A percentile compares a stretch with the other conserved stretches of the same genome.
phyloP scores from a whole-genome alignment of 2,113 vertebrate species.

The Hypocryptadius cinnamomeus region DNA sequence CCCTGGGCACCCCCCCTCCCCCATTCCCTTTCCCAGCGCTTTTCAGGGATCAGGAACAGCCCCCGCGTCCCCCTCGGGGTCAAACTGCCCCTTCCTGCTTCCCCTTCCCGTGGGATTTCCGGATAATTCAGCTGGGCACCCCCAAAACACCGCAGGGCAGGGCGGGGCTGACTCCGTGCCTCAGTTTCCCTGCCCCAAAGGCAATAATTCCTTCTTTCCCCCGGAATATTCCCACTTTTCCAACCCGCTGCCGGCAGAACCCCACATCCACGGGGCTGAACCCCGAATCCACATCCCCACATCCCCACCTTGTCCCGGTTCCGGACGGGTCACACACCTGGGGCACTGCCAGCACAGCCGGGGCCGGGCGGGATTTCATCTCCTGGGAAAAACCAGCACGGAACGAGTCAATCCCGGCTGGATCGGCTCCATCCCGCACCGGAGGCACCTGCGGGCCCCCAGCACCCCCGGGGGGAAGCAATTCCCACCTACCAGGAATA shows the following conservation, averaged over 20 bases:
- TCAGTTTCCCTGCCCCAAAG: not conserved
- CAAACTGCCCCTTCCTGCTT: not conserved
- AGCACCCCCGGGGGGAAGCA: accelerated
- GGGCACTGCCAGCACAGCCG: not conserved
- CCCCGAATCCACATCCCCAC: not conserved
- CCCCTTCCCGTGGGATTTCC: accelerated
- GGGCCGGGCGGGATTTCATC: not conserved
- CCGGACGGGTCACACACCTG: accelerated
- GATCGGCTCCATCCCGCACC: not conserved
- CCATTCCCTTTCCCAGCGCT: accelerated
- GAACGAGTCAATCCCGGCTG: not conserved
- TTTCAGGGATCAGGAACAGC: not conserved
- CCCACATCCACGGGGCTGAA: not conserved
- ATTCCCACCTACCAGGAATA: not conserved
- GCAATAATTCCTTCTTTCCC: not conserved
- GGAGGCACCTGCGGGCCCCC: not conserved
- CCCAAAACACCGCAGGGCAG: not conserved
- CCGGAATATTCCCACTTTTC: not conserved
- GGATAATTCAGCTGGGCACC: not conserved
- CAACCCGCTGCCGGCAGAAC: not conserved
- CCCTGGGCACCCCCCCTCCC: not conserved
- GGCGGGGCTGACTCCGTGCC: not conserved
- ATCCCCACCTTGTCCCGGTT: not conserved
- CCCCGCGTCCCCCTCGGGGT: not conserved
- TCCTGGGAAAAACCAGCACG: not conserved